Percentiles rank a stretch among this genome's conserved stretches.
Conservation (phyloP, 2,888 invertebrate genomes). For the Crossocerus cetratus region DNA sequence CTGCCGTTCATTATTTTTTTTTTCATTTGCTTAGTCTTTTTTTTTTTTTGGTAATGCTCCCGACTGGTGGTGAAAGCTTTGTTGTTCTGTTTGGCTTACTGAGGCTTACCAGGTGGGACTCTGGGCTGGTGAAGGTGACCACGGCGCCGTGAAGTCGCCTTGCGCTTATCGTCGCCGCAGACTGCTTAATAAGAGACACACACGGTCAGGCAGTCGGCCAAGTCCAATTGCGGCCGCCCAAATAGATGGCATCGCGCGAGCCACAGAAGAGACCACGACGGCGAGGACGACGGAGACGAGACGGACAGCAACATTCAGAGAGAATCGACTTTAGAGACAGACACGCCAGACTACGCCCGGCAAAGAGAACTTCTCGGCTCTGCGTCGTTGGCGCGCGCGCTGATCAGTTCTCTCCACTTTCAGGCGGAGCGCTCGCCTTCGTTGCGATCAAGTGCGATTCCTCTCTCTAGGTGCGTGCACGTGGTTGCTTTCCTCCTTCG, state of each 20-base stretch:
- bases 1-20: slow-evolving; percentile 23
- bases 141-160: slow-evolving; percentile 75
- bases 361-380: slow-evolving; percentile 26
- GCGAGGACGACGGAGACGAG: slow-evolving; percentile 44
- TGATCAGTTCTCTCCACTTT: too few species aligned
- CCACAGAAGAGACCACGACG: slow-evolving; percentile 62
- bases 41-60: not conserved
- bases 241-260: slow-evolving; percentile 48
- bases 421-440: too few species aligned
- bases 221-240: slow-evolving; percentile 51
- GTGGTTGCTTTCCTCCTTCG: not conserved
- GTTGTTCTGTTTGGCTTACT: slow-evolving; percentile 48
- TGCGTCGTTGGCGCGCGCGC: too few species aligned
- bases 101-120: slow-evolving; percentile 80
- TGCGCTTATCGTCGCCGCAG: slow-evolving; percentile 68
- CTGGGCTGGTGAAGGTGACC: slow-evolving; percentile 81
- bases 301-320: slow-evolving; percentile 48
- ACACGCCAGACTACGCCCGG: too few species aligned
- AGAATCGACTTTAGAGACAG: slow-evolving; percentile 46
- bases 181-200: slow-evolving; percentile 62
- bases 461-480: not conserved
- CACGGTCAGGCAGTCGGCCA: slow-evolving; percentile 26
- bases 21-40: slow-evolving; percentile 6
- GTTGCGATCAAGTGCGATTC: too few species aligned
- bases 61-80: slow-evolving; percentile 7